phyloP scores from a whole-genome alignment of 2,797 vertebrate genomes.

The Gobionotothen gibberifrons region DNA sequence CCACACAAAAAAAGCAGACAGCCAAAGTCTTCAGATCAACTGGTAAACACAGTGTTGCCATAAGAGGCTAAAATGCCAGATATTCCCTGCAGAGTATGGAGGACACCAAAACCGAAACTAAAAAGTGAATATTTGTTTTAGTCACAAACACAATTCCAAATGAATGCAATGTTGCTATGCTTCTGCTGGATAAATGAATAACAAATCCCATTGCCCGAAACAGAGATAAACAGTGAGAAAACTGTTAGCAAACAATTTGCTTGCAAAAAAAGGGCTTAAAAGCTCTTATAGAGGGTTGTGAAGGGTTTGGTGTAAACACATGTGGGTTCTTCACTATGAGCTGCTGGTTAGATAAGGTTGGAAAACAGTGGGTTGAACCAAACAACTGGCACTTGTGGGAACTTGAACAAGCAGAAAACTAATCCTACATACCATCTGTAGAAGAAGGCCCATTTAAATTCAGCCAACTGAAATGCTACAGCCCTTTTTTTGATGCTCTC shows the following conservation, averaged over 20 bases:
- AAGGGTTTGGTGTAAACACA: neutral
- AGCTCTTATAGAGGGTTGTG: neutral
- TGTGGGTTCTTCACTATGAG: neutral
- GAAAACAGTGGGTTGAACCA: neutral
- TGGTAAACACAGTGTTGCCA: neutral
- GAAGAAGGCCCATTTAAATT: neutral
- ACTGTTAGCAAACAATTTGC: neutral
- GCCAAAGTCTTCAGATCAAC: neutral
- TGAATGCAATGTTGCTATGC: neutral
- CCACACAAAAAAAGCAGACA: neutral
- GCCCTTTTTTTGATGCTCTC: neutral
- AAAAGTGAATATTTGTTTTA: neutral
- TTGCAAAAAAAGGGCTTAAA: neutral
- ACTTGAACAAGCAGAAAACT: neutral
- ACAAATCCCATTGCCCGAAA: neutral
- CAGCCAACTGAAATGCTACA: neutral
- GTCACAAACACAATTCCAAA: neutral
- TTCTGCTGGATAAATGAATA: neutral
- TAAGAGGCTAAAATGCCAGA: neutral
- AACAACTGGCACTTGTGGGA: neutral
- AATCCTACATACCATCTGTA: neutral
- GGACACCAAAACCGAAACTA: neutral
- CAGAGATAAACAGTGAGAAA: neutral
- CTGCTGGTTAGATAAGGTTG: neutral
- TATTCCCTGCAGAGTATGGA: neutral